A percentile compares a stretch with the other conserved stretches of the same genome.
These are phyloP conservation scores for Sinocyclocheilus rhinocerous DNA, from an alignment of 2,113 vertebrate genomes.

Conservation along the genomic window DNA sequence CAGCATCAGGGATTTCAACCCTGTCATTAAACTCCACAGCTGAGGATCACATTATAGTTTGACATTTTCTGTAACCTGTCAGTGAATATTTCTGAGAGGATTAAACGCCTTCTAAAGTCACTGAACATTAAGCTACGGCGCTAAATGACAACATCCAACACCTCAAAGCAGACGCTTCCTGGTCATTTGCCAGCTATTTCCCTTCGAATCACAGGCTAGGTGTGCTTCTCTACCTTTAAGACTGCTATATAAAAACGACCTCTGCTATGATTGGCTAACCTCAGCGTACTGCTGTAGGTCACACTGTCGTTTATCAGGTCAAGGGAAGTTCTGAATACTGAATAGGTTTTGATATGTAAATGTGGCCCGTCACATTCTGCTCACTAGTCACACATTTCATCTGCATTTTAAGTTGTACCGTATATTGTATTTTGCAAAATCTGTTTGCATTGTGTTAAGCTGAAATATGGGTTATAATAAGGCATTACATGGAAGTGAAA, in stretches of 20 bases:
- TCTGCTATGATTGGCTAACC: slow-evolving; percentile 24
- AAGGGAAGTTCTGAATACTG: slow-evolving; percentile 4
- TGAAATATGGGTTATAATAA: no score
- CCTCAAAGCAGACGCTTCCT: slow-evolving; percentile 6
- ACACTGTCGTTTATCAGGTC: slow-evolving; percentile 1
- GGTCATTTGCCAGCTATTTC: background rate
- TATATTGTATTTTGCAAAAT: background rate
- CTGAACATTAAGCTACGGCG: background rate
- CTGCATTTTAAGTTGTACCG: background rate
- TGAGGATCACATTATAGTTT: slow-evolving; percentile 28
- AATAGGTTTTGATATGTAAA: slow-evolving; percentile 30
- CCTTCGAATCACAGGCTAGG: background rate
- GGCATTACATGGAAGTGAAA: no score
- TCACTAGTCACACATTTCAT: background rate
- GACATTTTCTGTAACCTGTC: slow-evolving; percentile 33
- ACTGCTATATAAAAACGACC: background rate
- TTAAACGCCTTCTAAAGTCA: slow-evolving; percentile 17
- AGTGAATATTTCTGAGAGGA: slow-evolving; percentile 8
- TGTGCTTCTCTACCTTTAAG: slow-evolving; percentile 14
- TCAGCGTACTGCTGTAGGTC: background rate
- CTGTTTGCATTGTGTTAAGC: background rate
- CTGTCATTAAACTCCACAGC: slow-evolving; percentile 20
- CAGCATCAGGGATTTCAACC: slow-evolving; percentile 18
- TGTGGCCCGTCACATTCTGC: slow-evolving; percentile 7
- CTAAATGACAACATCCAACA: background rate